Base-by-base conservation (phyloP, 1,140 invertebrate genomes). In the Calycopis cecrops region DNA sequence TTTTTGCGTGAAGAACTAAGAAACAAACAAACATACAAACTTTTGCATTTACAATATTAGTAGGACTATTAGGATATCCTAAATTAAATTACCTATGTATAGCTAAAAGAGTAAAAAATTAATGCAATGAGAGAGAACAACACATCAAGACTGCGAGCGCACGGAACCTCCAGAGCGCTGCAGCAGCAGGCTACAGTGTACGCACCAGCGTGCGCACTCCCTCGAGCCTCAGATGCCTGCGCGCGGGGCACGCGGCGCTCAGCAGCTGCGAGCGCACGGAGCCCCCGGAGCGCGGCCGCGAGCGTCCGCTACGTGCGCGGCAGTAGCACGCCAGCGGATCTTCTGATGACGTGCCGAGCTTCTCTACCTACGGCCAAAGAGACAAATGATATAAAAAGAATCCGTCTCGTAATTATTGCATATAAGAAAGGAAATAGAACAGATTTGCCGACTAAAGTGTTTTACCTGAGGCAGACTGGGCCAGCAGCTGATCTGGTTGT, bases 401-500 rank as follows among this genome's bases (percentile, higher is more conserved):
- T 44, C n/a, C n/a, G n/a, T n/a, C n/a, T n/a, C n/a, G n/a, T n/a
- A n/a, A n/a, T n/a, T n/a, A n/a, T n/a, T n/a, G n/a, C n/a, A n/a
- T n/a, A n/a, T n/a, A n/a, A n/a, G n/a, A n/a, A n/a, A n/a, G n/a
- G n/a, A n/a, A n/a, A n/a, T n/a, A n/a, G n/a, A n/a, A n/a, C n/a
- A n/a, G n/a, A n/a, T n/a, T n/a, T n/a, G n/a, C n/a, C n/a, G n/a
- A n/a, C n/a, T n/a, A n/a, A n/a, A 16, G 3, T 17, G n/a, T n/a
- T 40, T 67, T 65, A 88, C 86, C 66, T 88, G 93, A 0, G 94
- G 94, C 53, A 96, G 79, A 76, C 93, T 95, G 7, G 95, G 94
- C 95, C 96, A 98, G 57, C 93, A 92, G 0, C 91, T 91, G 50
- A 99, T 96, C 74, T 94, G 93, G 86, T 99, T 99, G 75, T 98